A percentile compares a stretch with the other conserved stretches of the same genome.
Evolutionary conservation across 2,113 vertebrate genomes (phyloP).

Genomic region (Ophthalmolycus amberensis): DNA sequence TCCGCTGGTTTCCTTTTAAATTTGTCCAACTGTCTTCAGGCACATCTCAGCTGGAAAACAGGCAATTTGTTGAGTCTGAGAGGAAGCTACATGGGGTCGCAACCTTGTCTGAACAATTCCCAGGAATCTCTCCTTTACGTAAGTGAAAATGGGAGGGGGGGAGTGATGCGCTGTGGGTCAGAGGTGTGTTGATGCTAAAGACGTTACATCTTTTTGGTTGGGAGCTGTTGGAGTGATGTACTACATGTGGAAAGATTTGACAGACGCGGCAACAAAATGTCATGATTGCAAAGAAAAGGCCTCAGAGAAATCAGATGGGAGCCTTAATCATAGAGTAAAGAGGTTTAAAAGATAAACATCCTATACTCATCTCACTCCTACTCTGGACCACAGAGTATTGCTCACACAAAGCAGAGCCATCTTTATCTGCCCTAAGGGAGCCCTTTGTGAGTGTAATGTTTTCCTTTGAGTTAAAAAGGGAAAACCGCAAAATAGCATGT

Average conservation of each 20-base stretch:
- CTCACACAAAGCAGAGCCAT: slow-evolving; percentile 57
- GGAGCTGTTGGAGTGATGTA: slow-evolving; percentile 8
- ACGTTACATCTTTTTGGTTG: slow-evolving; percentile 15
- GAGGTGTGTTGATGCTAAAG: slow-evolving; percentile 31
- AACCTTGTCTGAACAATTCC: slow-evolving; percentile 63
- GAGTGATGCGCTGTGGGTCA: slow-evolving; percentile 15
- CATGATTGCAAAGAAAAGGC: not conserved
- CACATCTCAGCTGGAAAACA: slow-evolving; percentile 29
- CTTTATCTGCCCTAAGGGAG: slow-evolving; percentile 63
- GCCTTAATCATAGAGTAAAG: slow-evolving; percentile 5
- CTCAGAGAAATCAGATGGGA: not conserved
- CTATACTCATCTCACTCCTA: slow-evolving; percentile 4
- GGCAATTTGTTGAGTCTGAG: slow-evolving; percentile 62
- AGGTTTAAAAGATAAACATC: slow-evolving; percentile 34
- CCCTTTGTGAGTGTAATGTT: slow-evolving; percentile 58
- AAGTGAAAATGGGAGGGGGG: slow-evolving; percentile 31
- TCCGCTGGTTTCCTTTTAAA: not conserved
- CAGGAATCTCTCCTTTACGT: slow-evolving; percentile 62
- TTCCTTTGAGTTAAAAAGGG: slow-evolving; percentile 62
- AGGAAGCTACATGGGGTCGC: slow-evolving; percentile 52
- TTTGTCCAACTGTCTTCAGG: not conserved
- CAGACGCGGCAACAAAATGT: slow-evolving; percentile 13
- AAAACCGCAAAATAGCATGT: slow-evolving; percentile 41
- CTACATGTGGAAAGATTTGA: not conserved
- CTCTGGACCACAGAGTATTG: slow-evolving; percentile 36